phyloP scores from a whole-genome alignment of 2,888 invertebrate genomes.

The Lampropteryx suffumata region DNA sequence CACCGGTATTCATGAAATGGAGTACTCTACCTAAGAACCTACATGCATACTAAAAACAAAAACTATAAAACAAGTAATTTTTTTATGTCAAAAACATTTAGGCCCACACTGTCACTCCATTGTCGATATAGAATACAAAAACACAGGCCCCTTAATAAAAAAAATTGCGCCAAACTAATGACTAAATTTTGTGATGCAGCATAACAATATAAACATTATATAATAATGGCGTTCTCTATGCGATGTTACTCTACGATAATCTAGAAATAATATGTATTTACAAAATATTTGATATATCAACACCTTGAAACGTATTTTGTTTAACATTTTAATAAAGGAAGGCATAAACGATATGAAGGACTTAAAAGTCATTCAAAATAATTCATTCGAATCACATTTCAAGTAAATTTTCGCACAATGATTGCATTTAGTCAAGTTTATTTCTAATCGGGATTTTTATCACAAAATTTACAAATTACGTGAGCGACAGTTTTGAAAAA shows the following conservation, averaged over 20 bases:
- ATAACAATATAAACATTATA: constrained; percentile 36
- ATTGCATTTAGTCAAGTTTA: not conserved
- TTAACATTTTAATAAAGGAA: constrained; percentile 14
- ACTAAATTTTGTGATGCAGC: constrained; percentile 41
- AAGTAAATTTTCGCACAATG: constrained; percentile 1
- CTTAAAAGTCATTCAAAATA: constrained; percentile 12
- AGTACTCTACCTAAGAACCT: too few relatives aligned
- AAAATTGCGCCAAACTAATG: constrained; percentile 31
- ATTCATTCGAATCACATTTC: constrained; percentile 4
- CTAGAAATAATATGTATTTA: constrained; percentile 28
- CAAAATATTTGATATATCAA: constrained; percentile 25
- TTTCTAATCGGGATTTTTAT: too few relatives aligned
- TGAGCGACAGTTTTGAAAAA: too few relatives aligned
- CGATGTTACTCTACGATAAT: constrained; percentile 14
- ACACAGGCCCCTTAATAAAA: not conserved
- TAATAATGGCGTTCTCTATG: constrained; percentile 40
- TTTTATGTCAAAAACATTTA: too few relatives aligned
- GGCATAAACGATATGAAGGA: constrained; percentile 24
- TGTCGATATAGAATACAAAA: not conserved
- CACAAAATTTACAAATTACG: too few relatives aligned
- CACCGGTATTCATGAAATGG: too few relatives aligned
- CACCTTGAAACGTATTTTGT: constrained; percentile 21
- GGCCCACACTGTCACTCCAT: too few relatives aligned
- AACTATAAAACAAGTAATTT: too few relatives aligned
- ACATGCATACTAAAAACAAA: too few relatives aligned